A percentile compares a stretch with the other conserved stretches of the same genome.
Evolutionary conservation across 2,797 vertebrate genomes (phyloP).

Genomic region (Melanotaenia trifasciata): DNA sequence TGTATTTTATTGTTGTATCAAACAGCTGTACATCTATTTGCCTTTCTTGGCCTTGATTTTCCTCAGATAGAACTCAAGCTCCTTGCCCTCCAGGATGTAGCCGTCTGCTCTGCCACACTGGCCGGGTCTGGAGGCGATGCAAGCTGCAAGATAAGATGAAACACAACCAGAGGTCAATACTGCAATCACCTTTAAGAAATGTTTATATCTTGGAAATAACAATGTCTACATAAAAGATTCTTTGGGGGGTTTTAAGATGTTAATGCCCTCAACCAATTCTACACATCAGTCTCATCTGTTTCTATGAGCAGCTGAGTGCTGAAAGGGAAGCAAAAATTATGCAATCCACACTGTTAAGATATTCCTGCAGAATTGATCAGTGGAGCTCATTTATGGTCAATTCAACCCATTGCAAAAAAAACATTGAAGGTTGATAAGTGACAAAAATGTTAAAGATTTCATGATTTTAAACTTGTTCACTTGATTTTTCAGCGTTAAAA

Average conservation of each 20-base stretch:
- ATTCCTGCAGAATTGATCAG: too few relatives aligned
- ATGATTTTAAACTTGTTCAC: not conserved
- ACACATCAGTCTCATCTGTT: not conserved
- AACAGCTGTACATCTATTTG: slow-evolving; percentile 91
- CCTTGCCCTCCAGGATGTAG: slow-evolving; percentile 96
- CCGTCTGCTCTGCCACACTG: slow-evolving; percentile 97
- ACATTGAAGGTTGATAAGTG: not conserved
- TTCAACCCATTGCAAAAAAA: too few relatives aligned
- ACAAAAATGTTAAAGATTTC: not conserved
- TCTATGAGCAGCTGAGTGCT: not conserved
- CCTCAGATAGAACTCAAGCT: slow-evolving; percentile 97
- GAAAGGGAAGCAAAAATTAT: not conserved
- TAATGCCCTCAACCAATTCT: not conserved
- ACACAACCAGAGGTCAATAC: not conserved
- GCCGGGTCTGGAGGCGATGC: slow-evolving; percentile 94
- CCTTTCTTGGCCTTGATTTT: slow-evolving; percentile 99
- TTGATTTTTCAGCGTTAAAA: not conserved
- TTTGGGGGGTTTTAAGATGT: too few relatives aligned
- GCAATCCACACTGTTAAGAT: not conserved
- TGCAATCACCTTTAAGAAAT: not conserved
- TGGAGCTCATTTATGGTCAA: too few relatives aligned
- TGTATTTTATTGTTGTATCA: slow-evolving; percentile 81
- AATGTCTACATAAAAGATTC: not conserved
- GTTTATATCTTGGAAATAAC: not conserved
- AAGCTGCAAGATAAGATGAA: slow-evolving; percentile 81